Percentiles rank a stretch among this genome's conserved stretches.
Conservation (phyloP, 1,140 invertebrate species). For the Temnothorax nylanderi region DNA sequence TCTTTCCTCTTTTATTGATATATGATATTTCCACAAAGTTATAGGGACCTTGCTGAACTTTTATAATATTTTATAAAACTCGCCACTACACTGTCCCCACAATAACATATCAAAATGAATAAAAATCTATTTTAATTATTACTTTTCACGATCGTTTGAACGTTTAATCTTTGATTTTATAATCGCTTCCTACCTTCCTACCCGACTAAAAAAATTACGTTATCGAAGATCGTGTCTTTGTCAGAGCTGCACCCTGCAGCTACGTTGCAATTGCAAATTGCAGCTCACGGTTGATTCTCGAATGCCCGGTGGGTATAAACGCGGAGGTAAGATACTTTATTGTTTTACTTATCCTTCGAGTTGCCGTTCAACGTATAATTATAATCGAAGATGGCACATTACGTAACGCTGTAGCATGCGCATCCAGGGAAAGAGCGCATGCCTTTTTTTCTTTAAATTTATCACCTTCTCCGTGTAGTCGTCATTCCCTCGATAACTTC, state of each 20-base stretch:
- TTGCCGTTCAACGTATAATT: slow-evolving; percentile 30
- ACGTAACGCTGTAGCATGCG: not conserved
- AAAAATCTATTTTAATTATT: not conserved
- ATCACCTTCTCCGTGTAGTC: not conserved
- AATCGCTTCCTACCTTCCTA: not conserved
- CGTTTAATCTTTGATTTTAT: not conserved
- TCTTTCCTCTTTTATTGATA: not conserved
- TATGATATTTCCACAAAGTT: not conserved
- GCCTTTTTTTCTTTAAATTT: slow-evolving; percentile 57
- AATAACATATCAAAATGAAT: not conserved
- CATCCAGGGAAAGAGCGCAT: not conserved
- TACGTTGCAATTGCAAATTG: slow-evolving; percentile 29
- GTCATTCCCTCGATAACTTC: slow-evolving; percentile 36
- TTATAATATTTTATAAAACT: not conserved
- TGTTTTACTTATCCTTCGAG: slow-evolving; percentile 24
- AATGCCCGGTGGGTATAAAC: not conserved
- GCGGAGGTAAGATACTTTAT: slow-evolving; percentile 22
- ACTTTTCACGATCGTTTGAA: not conserved
- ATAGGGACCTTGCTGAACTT: not conserved
- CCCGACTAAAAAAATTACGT: not conserved
- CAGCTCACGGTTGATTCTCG: not conserved
- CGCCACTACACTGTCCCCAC: not conserved
- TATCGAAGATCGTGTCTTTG: not conserved
- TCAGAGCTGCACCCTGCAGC: not conserved
- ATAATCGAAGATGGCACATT: slow-evolving; percentile 28